Evolutionary conservation across 2,113 vertebrate species (phyloP).

Genomic region (Uropsilus gracilis): DNA sequence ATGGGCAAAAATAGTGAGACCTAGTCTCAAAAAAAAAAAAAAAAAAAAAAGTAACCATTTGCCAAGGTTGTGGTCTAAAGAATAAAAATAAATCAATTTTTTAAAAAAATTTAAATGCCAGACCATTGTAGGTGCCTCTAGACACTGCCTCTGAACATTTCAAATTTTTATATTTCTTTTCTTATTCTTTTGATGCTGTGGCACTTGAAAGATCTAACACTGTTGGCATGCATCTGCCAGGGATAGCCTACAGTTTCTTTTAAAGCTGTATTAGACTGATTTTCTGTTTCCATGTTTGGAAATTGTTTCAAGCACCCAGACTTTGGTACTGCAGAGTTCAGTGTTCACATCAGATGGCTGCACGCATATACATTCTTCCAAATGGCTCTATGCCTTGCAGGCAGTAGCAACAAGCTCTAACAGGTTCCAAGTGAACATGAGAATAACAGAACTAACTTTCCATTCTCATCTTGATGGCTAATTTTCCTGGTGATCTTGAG

Average conservation of each 20-base stretch:
- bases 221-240: background rate
- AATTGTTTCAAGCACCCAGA: background rate
- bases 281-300: background rate
- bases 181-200: background rate
- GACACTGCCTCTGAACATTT: too few relatives aligned
- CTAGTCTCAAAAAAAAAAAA: too few relatives aligned
- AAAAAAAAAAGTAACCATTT: too few relatives aligned
- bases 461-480: background rate
- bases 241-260: background rate
- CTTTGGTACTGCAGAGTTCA: background rate
- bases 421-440: background rate
- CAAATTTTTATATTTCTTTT: background rate
- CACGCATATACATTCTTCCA: background rate
- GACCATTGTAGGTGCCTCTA: too few relatives aligned
- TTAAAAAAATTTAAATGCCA: too few relatives aligned
- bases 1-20: too few relatives aligned
- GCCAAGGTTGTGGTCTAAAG: too few relatives aligned
- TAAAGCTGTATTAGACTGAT: background rate
- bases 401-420: conserved; percentile 14
- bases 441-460: background rate
- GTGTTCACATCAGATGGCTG: background rate
- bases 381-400: background rate
- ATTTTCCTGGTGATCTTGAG: conserved; percentile 16
- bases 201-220: background rate
- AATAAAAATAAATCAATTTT: too few relatives aligned